phyloP scores from a whole-genome alignment of 2,888 invertebrate genomes.

The Orthosia cruda region DNA sequence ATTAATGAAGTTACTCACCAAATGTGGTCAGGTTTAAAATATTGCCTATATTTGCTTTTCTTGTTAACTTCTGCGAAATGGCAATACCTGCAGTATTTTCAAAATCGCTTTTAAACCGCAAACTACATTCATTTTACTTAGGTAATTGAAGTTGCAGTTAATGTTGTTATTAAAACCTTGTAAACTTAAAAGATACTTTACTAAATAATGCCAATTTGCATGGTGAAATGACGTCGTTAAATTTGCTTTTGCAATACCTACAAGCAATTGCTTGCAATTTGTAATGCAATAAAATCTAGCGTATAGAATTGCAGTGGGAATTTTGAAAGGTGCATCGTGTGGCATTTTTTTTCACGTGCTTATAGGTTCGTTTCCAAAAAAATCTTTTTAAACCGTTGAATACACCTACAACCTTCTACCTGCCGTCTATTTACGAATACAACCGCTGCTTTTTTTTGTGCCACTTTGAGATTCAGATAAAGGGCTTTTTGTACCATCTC shows the following conservation, averaged over 20 bases:
- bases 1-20: background rate
- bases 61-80: no score
- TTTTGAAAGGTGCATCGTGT: slow-evolving; percentile 86
- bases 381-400: slow-evolving; percentile 78
- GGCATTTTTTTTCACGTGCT: slow-evolving; percentile 72
- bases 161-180: slow-evolving; percentile 4
- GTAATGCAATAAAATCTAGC: slow-evolving; percentile 34
- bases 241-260: slow-evolving; percentile 31
- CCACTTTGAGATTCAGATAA: slow-evolving; percentile 81
- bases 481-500: slow-evolving; percentile 83
- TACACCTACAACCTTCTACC: slow-evolving; percentile 91
- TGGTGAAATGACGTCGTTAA: background rate
- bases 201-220: slow-evolving; percentile 4
- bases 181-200: background rate
- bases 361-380: slow-evolving; percentile 71
- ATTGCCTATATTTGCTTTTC: background rate
- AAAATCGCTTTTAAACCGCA: background rate
- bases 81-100: background rate
- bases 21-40: background rate
- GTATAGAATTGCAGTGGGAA: slow-evolving; percentile 81
- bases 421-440: slow-evolving; percentile 89
- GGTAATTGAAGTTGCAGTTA: slow-evolving; percentile 15
- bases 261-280: slow-evolving; percentile 28
- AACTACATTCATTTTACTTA: background rate
- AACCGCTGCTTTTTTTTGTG: slow-evolving; percentile 86